Conservation (phyloP, 1,140 invertebrate genomes). For the Drosophila arizonae region DNA sequence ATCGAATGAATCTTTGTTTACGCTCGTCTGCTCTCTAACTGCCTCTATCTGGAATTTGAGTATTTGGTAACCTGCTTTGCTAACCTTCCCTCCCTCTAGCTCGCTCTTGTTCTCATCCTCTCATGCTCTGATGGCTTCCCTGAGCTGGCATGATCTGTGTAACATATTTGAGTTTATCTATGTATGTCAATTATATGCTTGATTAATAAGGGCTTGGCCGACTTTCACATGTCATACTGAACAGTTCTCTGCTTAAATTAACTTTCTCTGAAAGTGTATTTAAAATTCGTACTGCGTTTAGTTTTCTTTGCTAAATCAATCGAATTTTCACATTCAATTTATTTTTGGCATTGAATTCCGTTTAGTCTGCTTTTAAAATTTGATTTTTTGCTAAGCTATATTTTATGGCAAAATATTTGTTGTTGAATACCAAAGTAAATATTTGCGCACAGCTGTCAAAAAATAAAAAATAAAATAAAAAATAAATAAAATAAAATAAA, state of each 20-base stretch:
- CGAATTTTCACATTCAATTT: slow-evolving; percentile 36
- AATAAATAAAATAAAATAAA: too few relatives aligned
- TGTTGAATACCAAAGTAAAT: slow-evolving; percentile 2
- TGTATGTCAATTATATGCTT: too few relatives aligned
- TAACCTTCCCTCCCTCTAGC: background rate
- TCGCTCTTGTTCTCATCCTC: too few relatives aligned
- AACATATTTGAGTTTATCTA: too few relatives aligned
- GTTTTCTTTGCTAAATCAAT: slow-evolving; percentile 19
- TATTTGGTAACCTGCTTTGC: slow-evolving; percentile 31
- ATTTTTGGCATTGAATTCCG: background rate
- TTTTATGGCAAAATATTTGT: slow-evolving; percentile 19
- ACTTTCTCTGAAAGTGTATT: background rate
- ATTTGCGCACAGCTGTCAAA: background rate
- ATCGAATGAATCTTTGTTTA: slow-evolving; percentile 62
- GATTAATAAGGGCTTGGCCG: too few relatives aligned
- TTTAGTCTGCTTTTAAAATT: background rate
- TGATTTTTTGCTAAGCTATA: background rate
- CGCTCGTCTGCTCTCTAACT: slow-evolving; percentile 43
- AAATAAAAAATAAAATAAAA: too few relatives aligned
- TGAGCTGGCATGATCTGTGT: background rate
- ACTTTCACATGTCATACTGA: background rate
- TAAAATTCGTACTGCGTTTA: background rate
- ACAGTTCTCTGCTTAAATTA: too few relatives aligned
- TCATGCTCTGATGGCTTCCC: too few relatives aligned
- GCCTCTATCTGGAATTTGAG: slow-evolving; percentile 44